These are phyloP conservation scores for Apeira syringaria DNA, from an alignment of 2,888 invertebrate species.

Conservation along the genomic window DNA sequence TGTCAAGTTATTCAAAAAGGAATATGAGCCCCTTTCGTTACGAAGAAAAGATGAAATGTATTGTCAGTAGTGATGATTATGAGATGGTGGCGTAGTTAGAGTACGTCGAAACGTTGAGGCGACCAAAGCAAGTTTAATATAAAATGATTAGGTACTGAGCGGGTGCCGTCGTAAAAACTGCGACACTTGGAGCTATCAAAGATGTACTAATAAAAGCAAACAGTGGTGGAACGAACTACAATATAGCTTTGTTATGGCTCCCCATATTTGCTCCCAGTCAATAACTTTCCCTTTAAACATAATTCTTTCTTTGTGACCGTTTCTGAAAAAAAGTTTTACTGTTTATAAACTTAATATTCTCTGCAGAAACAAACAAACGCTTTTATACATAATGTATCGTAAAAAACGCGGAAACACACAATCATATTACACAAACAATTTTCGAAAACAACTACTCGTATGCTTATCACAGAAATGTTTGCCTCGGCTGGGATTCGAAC, in stretches of 20 bases:
- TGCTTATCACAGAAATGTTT: no score
- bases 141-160: conserved; percentile 58
- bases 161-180: conserved; percentile 59
- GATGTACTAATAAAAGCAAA: conserved; percentile 66
- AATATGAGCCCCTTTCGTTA: conserved; percentile 2
- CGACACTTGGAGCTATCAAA: conserved; percentile 66
- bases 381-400: no score
- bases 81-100: conserved; percentile 3
- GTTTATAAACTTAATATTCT: no score
- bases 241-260: conserved; percentile 43
- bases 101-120: conserved; percentile 18
- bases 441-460: no score
- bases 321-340: conserved; percentile 1
- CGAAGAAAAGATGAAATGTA: conserved; percentile 1
- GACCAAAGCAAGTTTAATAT: conserved; percentile 41
- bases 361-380: no score
- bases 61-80: conserved; percentile 3
- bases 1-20: conserved; percentile 1
- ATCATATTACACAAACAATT: no score
- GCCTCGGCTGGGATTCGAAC: no score
- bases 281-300: conserved; percentile 33
- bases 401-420: no score
- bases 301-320: conserved; percentile 12
- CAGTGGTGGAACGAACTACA: conserved; percentile 57
- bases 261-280: conserved; percentile 37